Base-by-base conservation (phyloP, 2,113 vertebrate species). In the Lutjanus erythropterus region DNA sequence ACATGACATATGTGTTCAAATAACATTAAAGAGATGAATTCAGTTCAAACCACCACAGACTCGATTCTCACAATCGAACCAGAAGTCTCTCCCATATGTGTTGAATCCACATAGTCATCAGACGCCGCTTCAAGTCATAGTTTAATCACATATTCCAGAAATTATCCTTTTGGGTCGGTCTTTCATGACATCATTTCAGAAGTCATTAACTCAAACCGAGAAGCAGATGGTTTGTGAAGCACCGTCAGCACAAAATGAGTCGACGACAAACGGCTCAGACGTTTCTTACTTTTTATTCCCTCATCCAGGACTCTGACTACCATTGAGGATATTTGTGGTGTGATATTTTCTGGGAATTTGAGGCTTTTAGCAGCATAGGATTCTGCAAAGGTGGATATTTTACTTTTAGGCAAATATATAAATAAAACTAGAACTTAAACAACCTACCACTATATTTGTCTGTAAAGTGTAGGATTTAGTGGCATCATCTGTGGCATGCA, bases 211-310 rank as follows among this genome's bases (percentile, higher is more conserved):
- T 50, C n/a, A 4, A 42, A 58, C n/a, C 50, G 14, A 29, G n/a
- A 76, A 67, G 18, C 74, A 71, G 55, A 59, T 71, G 52, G 29
- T 58, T 71, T 60, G n/a, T 52, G 44, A 25, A 61, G 56, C 46
- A n/a, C 68, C 23, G 4, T 27, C 41, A 9, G 74, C 42, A 49
- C 42, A 77, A 25, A n/a, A 16, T 56, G 61, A 55, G 9, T 46
- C 29, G 14, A 12, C 25, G 3, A 33, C 16, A 3, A 41, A 25
- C 14, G 39, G 33, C 66, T 39, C 49, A 55, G 33, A 53, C 19
- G 21, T 16, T 4, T n/a, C n/a, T n/a, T n/a, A n/a, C 9, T 37
- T 6, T 25, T 33, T 7, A 14, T 42, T 29, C 64, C 11, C 21
- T 67, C 41, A 46, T 65, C 39, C 41, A 44, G 27, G 3, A 19